Conservation (phyloP, 2,888 invertebrate genomes). For the Phaedon cochleariae region DNA sequence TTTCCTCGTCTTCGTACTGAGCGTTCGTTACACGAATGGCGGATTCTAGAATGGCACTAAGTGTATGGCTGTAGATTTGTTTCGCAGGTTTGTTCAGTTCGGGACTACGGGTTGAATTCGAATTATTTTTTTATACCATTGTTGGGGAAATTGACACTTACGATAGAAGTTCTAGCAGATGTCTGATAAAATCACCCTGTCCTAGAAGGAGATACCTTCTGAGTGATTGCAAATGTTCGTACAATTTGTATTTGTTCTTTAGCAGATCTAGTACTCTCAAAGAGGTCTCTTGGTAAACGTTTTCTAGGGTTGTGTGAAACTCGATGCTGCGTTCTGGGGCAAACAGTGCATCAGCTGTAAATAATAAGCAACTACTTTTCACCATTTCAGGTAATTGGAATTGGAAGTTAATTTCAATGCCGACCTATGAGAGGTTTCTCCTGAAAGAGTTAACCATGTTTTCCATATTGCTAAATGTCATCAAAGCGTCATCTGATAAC, state of each 20-base stretch:
- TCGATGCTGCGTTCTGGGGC: slow-evolving; percentile 76
- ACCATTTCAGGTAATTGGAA: too few relatives aligned
- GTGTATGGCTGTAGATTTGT: slow-evolving; percentile 86
- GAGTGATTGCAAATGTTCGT: slow-evolving; percentile 91
- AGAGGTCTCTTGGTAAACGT: slow-evolving; percentile 87
- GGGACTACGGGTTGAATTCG: slow-evolving; percentile 67
- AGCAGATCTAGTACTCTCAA: slow-evolving; percentile 86
- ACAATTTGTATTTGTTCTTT: slow-evolving; percentile 85
- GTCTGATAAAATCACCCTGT: slow-evolving; percentile 95
- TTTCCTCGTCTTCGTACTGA: slow-evolving; percentile 91
- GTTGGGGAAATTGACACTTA: slow-evolving; percentile 62
- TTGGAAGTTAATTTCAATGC: too few relatives aligned
- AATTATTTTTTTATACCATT: not conserved
- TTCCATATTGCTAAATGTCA: too few relatives aligned
- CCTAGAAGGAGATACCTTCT: slow-evolving; percentile 90
- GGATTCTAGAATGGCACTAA: slow-evolving; percentile 84
- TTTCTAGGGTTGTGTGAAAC: slow-evolving; percentile 81
- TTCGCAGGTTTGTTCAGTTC: slow-evolving; percentile 89
- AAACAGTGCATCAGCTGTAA: slow-evolving; percentile 70
- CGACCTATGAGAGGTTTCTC: too few relatives aligned
- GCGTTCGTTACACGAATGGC: slow-evolving; percentile 92
- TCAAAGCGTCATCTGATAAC: too few relatives aligned
- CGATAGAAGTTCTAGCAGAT: slow-evolving; percentile 91
- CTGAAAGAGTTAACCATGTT: too few relatives aligned
- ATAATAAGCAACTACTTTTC: too few relatives aligned